phyloP scores from a whole-genome alignment of 2,888 invertebrate genomes.

The Mantis religiosa region DNA sequence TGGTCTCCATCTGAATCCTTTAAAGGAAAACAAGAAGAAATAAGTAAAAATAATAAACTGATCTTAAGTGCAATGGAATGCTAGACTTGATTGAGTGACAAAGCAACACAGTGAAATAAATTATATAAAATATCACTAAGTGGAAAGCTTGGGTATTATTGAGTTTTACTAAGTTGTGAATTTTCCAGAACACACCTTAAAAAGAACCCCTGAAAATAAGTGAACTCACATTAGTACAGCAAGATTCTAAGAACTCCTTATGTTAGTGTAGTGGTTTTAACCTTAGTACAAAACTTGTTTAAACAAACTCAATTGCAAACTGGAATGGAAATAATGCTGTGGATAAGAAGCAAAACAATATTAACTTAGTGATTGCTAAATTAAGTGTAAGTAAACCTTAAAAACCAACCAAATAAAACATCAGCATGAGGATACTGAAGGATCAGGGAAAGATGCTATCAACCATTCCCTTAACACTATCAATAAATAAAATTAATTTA shows the following conservation, averaged over 20 bases:
- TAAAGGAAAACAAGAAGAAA: constrained; percentile 35
- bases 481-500: neutral
- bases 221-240: constrained; percentile 15
- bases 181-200: neutral
- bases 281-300: neutral
- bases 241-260: constrained; percentile 3
- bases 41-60: constrained; percentile 23
- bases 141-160: neutral
- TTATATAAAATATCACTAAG: neutral
- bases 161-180: neutral
- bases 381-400: neutral
- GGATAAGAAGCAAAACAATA: neutral
- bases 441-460: constrained; percentile 18
- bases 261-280: neutral
- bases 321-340: neutral
- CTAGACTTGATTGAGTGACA: constrained; percentile 12
- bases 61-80: constrained; percentile 22
- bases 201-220: constrained; percentile 18
- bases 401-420: neutral
- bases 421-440: constrained; percentile 13
- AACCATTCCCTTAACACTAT: constrained; percentile 20
- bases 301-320: neutral
- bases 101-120: constrained; percentile 6
- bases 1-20: constrained; percentile 50
- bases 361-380: neutral